Percentiles rank a stretch among this genome's conserved stretches.
Evolutionary conservation across 2,797 vertebrate genomes (phyloP).

Genomic region (Natrix natrix): DNA sequence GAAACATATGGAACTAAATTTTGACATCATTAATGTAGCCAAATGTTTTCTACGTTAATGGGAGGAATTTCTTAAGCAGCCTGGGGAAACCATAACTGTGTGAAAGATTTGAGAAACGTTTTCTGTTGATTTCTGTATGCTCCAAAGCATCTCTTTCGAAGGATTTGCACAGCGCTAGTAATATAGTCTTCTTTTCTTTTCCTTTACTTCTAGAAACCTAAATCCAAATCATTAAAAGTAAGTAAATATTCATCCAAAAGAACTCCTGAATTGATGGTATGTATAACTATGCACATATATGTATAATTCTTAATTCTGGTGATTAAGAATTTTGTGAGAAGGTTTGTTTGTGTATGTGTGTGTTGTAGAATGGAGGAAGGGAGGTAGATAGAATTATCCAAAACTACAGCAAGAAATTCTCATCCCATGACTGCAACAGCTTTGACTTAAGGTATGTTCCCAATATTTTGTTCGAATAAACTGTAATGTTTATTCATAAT

Average conservation of each 20-base stretch:
- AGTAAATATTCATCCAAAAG: slow-evolving; percentile 61
- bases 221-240: slow-evolving; percentile 63
- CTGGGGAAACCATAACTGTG: not conserved
- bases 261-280: slow-evolving; percentile 52
- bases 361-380: slow-evolving; percentile 62
- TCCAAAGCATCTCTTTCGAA: not conserved
- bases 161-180: slow-evolving; percentile 21
- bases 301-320: not conserved
- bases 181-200: slow-evolving; percentile 56
- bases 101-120: not conserved
- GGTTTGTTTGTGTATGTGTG: not conserved
- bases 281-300: not conserved
- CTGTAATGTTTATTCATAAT: not conserved
- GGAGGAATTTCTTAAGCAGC: not conserved
- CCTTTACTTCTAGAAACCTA: slow-evolving; percentile 44
- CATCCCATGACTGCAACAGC: slow-evolving; percentile 27
- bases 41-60: not conserved
- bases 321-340: slow-evolving; percentile 20
- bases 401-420: slow-evolving; percentile 48
- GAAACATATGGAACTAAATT: not conserved
- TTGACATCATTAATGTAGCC: not conserved
- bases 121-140: not conserved
- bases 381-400: slow-evolving; percentile 70
- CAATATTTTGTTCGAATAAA: slow-evolving; percentile 24
- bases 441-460: slow-evolving; percentile 33